These are phyloP conservation scores for Oncorhynchus masou DNA, from an alignment of 2,113 vertebrate genomes.

Conservation along the genomic window DNA sequence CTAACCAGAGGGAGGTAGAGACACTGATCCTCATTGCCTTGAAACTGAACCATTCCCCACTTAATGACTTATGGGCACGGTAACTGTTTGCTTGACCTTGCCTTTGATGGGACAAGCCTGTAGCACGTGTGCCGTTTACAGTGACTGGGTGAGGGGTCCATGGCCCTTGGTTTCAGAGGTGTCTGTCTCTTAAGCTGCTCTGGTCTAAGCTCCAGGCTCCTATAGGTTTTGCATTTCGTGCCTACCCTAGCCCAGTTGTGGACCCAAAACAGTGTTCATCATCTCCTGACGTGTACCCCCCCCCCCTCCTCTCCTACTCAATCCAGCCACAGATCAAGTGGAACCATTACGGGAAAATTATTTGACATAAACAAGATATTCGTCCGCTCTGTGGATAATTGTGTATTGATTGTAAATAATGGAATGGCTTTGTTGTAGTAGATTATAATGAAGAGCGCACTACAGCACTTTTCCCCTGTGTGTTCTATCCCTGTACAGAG, in stretches of 20 bases:
- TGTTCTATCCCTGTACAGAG: background rate
- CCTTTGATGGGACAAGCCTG: background rate
- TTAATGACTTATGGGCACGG: conserved; percentile 7
- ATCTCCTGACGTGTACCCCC: conserved; percentile 8
- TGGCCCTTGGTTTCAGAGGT: background rate
- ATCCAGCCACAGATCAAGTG: conserved; percentile 43
- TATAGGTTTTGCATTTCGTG: background rate
- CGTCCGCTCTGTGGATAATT: conserved; percentile 59
- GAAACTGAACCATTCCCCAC: conserved; percentile 42
- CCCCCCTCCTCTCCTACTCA: background rate
- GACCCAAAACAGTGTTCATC: background rate
- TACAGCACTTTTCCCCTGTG: conserved; percentile 31
- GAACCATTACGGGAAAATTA: conserved; percentile 47
- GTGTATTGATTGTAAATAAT: conserved; percentile 74
- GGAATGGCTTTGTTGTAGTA: conserved; percentile 51
- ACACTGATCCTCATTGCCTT: conserved; percentile 45
- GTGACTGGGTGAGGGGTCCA: too few species aligned
- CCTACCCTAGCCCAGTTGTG: background rate
- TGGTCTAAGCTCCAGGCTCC: background rate
- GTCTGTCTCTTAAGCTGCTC: background rate
- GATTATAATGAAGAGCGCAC: background rate
- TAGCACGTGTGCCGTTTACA: background rate
- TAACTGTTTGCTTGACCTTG: conserved; percentile 48
- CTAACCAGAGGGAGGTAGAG: conserved; percentile 32
- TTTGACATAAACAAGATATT: conserved; percentile 61